Evolutionary conservation across 2,888 invertebrate species (phyloP), one percentile per base, ranked within the genome.

Genomic region (Sinotaia quadrata): DNA sequence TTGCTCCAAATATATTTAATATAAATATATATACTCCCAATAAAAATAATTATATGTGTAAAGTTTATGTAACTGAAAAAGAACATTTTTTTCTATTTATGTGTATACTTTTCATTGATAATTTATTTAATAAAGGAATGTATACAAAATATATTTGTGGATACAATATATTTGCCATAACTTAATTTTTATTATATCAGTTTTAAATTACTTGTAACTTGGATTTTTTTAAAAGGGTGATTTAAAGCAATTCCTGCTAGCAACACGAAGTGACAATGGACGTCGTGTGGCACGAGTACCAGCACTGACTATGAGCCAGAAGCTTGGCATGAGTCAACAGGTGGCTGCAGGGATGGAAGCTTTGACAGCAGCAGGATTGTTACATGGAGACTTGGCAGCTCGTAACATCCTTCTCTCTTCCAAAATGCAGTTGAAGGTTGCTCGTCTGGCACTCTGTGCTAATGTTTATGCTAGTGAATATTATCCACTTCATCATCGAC

Each of bases 371-470:
- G 89, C 92, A 79, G 90, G 96, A 54, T 91, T 93, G 80, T 93
- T 95, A n/a, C 97, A 97, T 88, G 92, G 93, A 84, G 97, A 98
- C 89, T 91, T 98, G 79, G 95, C 97, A 2, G 93, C 96, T 0
- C 92, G 97, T 21, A 97, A 97, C 89, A 95, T 97, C 86, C 90
- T 97, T 69, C 93, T 97, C 70, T 93, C 95, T 0, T 87, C 89
- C 33, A 93, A 94, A 27, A 91, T 97, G 36, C 91, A 92, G 41
- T 92, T 96, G 33, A 97, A 97, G 89, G 91, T 97, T 68, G 36
- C 36, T n/a, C 88, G 92, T 94, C 0, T 93, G 93, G 41, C 91
- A 94, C 76, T 93, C 93, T 41, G 92, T 93, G 36, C 96, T 95
- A 78, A 84, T 65, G 94, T 95, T 0, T 95, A 97, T 87, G 93